Evolutionary conservation across 1,140 invertebrate genomes (phyloP), one percentile per base, ranked within the genome.

Genomic region (Pararge aegeria): DNA sequence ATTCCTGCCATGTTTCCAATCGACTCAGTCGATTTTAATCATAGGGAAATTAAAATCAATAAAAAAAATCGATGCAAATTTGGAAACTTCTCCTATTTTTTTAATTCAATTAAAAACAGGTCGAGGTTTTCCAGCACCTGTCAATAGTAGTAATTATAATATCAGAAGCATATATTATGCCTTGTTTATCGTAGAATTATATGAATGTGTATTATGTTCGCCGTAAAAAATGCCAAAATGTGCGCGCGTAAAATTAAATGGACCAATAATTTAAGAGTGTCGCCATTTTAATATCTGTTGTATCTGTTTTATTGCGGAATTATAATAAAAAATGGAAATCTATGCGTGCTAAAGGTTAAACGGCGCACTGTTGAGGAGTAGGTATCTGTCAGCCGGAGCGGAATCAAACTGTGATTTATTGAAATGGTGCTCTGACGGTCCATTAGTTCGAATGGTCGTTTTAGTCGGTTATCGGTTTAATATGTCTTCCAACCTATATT

Each of bases 301-400:
- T 13, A 60, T 48, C 15, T 50, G 21, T 53, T 61, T 61, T 61
- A 55, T 61, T 50, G 59, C 44, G 3, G n/a, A 50, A 50, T 51
- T 55, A 61, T 55, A 48, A 55, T 60, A 46, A 49, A 53, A 40
- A 34, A 3, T 58, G n/a, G 24, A 52, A 51, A 37, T 53, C 57
- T 40, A 59, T 53, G 40, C 51, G 19, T 29, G 21, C 19, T 42
- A 53, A 59, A 59, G 49, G 56, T 59, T 58, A 58, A 42, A 38
- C 7, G 16, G 18, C 7, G 42, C 16, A 16, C 1, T 16, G 15
- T 42, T 42, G 24, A 24, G 24, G 12, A n/a, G 30, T 1, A 44
- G 16, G 6, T 12, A 46, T 18, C n/a, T 38, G 13, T 18, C 38
- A 12, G 38, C 38, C 15, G 38, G 10, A 20, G 42, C 2, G 42